Evolutionary conservation across 2,888 invertebrate species (phyloP).

Genomic region (Graphium colonna): DNA sequence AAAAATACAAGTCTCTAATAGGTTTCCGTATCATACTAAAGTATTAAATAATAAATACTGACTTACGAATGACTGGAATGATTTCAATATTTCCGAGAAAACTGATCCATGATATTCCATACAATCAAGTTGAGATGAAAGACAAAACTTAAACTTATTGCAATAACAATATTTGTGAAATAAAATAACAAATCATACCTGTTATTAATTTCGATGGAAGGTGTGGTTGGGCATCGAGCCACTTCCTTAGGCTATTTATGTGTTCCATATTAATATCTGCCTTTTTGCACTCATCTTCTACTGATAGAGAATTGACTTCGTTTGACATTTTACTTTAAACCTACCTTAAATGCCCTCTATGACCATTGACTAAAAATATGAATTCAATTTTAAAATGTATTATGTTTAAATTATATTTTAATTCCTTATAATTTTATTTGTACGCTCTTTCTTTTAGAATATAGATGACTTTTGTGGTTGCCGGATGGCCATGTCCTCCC

Average conservation of each 20-base stretch:
- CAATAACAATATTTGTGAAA: neutral
- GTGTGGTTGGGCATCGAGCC: constrained; percentile 9
- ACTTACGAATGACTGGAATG: neutral
- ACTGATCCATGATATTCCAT: no score
- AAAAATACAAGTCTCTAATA: neutral
- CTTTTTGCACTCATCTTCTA: constrained; percentile 2
- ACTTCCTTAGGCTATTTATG: neutral
- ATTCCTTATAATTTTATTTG: no score
- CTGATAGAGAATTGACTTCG: neutral
- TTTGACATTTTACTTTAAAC: constrained; percentile 1
- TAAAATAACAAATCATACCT: neutral
- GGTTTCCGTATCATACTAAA: neutral
- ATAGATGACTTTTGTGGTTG: no score
- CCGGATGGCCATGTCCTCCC: no score
- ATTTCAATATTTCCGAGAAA: neutral
- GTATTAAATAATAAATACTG: neutral
- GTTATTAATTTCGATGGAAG: neutral
- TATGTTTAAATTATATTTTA: no score
- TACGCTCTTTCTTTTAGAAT: no score
- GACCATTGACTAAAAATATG: no score
- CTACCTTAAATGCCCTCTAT: neutral
- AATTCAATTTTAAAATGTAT: no score
- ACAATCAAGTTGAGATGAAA: no score
- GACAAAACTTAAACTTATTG: neutral
- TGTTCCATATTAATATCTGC: neutral